phyloP scores from a whole-genome alignment of 2,888 invertebrate genomes.

The Epiblema foenella region DNA sequence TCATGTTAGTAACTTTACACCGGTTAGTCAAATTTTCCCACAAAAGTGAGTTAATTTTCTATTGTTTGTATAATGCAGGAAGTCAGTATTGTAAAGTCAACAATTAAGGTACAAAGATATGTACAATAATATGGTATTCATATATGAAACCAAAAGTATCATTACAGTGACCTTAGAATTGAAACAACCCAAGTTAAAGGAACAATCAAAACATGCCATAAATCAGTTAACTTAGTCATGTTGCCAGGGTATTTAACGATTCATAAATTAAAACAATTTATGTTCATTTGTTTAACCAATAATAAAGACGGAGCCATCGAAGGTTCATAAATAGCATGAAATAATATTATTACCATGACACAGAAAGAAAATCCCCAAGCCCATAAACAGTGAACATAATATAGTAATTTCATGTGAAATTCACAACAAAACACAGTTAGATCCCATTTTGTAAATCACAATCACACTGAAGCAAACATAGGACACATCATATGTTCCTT shows the following conservation, averaged over 20 bases:
- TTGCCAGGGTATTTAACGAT: slow-evolving; percentile 63
- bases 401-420: slow-evolving; percentile 9
- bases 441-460: slow-evolving; percentile 15
- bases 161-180: slow-evolving; percentile 47
- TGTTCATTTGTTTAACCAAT: slow-evolving; percentile 37
- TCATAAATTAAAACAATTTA: slow-evolving; percentile 54
- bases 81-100: slow-evolving; percentile 14
- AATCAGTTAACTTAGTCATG: slow-evolving; percentile 80
- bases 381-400: slow-evolving; percentile 12
- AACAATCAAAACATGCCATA: slow-evolving; percentile 74
- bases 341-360: slow-evolving; percentile 7
- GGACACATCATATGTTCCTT: not conserved
- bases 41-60: not conserved
- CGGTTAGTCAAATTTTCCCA: slow-evolving; percentile 38
- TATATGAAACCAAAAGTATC: slow-evolving; percentile 9
- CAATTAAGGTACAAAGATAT: slow-evolving; percentile 15
- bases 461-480: slow-evolving; percentile 16
- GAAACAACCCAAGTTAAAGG: slow-evolving; percentile 70
- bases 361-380: slow-evolving; percentile 27
- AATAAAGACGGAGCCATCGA: slow-evolving; percentile 24
- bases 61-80: not conserved
- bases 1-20: slow-evolving; percentile 41
- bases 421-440: slow-evolving; percentile 10
- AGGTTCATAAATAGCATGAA: slow-evolving; percentile 27
- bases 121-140: not conserved